phyloP scores from a whole-genome alignment of 2,797 vertebrate genomes.

The Psittacula echo region DNA sequence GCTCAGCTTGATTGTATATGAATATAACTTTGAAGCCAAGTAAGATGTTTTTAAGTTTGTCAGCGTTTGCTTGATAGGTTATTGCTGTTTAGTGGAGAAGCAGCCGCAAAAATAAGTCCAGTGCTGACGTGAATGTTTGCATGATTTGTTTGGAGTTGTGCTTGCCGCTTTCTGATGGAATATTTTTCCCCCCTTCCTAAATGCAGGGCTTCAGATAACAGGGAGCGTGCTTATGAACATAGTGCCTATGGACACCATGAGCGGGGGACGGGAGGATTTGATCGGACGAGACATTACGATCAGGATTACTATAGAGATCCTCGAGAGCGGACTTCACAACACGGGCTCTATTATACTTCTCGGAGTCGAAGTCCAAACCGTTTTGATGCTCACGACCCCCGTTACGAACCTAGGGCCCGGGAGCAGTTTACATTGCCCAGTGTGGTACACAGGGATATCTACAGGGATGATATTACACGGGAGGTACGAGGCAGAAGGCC shows the following conservation, averaged over 20 bases:
- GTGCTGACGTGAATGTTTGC: conserved; percentile 75
- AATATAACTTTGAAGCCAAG: conserved; percentile 48
- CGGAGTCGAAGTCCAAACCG: conserved; percentile 96
- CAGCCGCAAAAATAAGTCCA: conserved; percentile 41
- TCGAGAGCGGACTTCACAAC: conserved; percentile 90
- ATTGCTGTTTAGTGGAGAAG: conserved; percentile 57
- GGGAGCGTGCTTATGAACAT: conserved; percentile 97
- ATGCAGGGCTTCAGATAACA: conserved; percentile 94
- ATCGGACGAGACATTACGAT: conserved; percentile 97
- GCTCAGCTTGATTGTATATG: conserved; percentile 9
- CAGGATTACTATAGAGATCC: conserved; percentile 97
- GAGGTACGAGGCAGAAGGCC: conserved; percentile 92
- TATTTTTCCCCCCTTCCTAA: conserved; percentile 81
- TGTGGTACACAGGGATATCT: conserved; percentile 97
- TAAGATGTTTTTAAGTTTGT: conserved; percentile 58
- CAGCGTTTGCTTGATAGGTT: conserved; percentile 70
- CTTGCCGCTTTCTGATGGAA: conserved; percentile 72
- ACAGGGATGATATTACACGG: conserved; percentile 86
- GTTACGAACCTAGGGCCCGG: conserved; percentile 93
- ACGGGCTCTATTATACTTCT: conserved; percentile 93
- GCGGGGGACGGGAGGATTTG: conserved; percentile 92
- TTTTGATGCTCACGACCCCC: conserved; percentile 94
- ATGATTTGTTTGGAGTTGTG: conserved; percentile 75
- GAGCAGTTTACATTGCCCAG: conserved; percentile 96
- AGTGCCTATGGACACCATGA: conserved; percentile 99